Conservation (phyloP, 2,888 invertebrate genomes). For the Macaria liturata region DNA sequence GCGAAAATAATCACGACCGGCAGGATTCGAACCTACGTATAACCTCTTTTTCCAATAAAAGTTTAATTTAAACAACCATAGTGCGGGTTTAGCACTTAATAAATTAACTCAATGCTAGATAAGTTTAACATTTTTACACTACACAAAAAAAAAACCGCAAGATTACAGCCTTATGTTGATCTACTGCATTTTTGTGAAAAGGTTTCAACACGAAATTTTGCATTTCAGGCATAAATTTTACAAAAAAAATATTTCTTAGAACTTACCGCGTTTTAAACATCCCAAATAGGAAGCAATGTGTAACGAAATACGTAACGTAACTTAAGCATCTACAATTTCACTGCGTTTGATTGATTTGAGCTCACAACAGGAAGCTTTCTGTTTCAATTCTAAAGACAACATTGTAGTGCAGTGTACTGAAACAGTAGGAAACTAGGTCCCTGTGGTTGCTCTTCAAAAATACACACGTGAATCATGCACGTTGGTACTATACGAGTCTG, state of each 20-base stretch:
- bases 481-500: conserved; percentile 19
- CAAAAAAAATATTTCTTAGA: conserved; percentile 2
- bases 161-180: too few relatives aligned
- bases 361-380: conserved; percentile 19
- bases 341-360: conserved; percentile 15
- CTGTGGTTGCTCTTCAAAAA: conserved; percentile 15
- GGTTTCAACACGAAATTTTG: too few relatives aligned
- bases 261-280: conserved; percentile 1
- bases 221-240: too few relatives aligned
- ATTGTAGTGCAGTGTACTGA: conserved; percentile 6
- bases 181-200: too few relatives aligned
- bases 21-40: too few relatives aligned
- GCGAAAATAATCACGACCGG: too few relatives aligned
- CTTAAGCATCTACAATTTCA: conserved; percentile 10
- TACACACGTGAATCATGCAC: conserved; percentile 19
- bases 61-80: too few relatives aligned
- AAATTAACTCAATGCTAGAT: too few relatives aligned
- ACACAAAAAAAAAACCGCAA: too few relatives aligned
- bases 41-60: too few relatives aligned
- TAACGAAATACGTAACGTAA: conserved; percentile 3
- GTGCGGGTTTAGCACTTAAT: too few relatives aligned
- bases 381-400: conserved; percentile 8
- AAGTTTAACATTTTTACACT: too few relatives aligned
- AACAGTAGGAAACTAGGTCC: conserved; percentile 5
- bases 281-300: conserved; percentile 4